Base-by-base conservation (phyloP, 2,797 vertebrate genomes). In the Geotrypetes seraphini region DNA sequence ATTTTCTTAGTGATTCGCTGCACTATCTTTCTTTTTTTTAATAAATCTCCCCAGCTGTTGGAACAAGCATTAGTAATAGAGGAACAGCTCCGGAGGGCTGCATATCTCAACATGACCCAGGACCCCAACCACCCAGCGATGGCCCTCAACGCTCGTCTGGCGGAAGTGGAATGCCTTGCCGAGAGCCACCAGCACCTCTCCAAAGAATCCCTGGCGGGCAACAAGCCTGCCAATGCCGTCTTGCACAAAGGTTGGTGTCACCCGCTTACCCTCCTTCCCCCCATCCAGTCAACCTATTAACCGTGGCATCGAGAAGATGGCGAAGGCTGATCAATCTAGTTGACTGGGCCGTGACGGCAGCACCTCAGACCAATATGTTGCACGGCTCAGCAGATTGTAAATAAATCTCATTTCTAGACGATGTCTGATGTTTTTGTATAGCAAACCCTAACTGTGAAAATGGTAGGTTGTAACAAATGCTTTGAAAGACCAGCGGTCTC, bases 61-160 rank as follows among this genome's bases (percentile, higher is more conserved):
- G 95, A 98, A 71, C 95, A 98, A 79, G 94, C 95, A 0, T 71
- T 98, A 73, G 95, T 97, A 69, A 98, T 98, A 0, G 95, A 98
- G 78, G 95, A 98, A 64, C 95, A 98, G 79, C 68, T 97, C 35
- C 72, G 95, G 28, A 69, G 94, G 48, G 95, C 95, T 0, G 95
- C 95, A 0, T 97, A 97, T 73, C 88, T 97, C 48, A 97, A 97
- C 60, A 96, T 97, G 92, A 92, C 86, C 42, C 95, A 97, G 78
- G 95, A 97, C 60, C 81, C 95, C 45, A 86, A 55, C 34, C 92
- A 97, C 63, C 92, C 93, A 0, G 91, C 93, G 78, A 96, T 98
- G 94, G 91, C 92, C 2, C 80, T 98, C 43, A 96, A 96, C 4
- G 90, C 93, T 0, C 94, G 94, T 45, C 89, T 98, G 57, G 75